Conservation (phyloP, 2,113 vertebrate species). For the Diphyllodes magnificus region DNA sequence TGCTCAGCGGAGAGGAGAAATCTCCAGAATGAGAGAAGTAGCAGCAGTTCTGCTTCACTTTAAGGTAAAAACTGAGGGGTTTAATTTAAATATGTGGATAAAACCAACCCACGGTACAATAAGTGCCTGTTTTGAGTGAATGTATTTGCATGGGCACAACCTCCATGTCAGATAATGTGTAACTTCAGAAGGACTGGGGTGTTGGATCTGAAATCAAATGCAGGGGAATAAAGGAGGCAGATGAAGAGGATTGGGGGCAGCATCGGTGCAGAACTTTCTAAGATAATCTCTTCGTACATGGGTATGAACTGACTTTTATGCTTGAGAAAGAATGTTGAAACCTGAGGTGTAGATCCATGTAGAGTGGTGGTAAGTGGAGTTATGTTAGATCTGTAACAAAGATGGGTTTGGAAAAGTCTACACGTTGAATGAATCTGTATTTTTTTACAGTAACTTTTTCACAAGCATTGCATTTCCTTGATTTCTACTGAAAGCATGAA, state of each 20-base stretch:
- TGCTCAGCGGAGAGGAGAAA: conserved; percentile 91
- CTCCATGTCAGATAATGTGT: fast-evolving
- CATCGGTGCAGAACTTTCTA: neutral
- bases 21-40: conserved; percentile 96
- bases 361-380: neutral
- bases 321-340: neutral
- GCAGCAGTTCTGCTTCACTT: conserved; percentile 97
- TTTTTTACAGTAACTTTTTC: neutral
- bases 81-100: neutral
- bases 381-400: neutral
- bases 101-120: fast-evolving
- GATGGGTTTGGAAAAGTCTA: neutral
- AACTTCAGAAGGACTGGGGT: neutral
- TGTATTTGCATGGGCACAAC: neutral
- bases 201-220: neutral
- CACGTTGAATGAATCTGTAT: fast-evolving
- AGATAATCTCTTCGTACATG: neutral
- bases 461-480: neutral
- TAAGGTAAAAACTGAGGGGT: conserved; percentile 79
- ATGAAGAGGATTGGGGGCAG: neutral
- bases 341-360: neutral
- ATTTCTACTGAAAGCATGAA: neutral
- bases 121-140: neutral
- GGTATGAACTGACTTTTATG: neutral
- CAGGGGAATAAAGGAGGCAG: neutral